These are phyloP conservation scores for Meriones psammophilus DNA, from an alignment of 2,797 vertebrate species.

Conservation along the genomic window DNA sequence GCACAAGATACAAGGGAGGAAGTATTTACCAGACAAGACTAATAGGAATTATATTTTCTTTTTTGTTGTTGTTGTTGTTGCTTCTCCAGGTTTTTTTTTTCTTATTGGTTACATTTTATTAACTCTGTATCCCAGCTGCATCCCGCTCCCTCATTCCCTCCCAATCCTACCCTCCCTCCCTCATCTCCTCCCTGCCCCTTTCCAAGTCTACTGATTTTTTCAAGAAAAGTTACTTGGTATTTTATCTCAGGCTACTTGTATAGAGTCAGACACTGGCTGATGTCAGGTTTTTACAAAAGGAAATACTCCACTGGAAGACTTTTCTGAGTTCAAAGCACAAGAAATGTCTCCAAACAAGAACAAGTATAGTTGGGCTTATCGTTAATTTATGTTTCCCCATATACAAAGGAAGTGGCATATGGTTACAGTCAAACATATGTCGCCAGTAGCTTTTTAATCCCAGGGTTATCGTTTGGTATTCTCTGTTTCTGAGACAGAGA, in stretches of 20 bases:
- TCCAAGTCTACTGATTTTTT: background rate
- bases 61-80: no score
- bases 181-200: no score
- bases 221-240: background rate
- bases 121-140: no score
- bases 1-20: background rate
- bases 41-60: background rate
- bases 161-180: no score
- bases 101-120: no score
- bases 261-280: background rate
- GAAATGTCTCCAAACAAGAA: background rate
- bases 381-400: slow-evolving; percentile 45
- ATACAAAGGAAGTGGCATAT: slow-evolving; percentile 4
- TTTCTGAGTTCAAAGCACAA: slow-evolving; percentile 55
- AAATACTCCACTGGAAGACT: slow-evolving; percentile 2
- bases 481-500: slow-evolving; percentile 11
- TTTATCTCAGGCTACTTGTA: background rate
- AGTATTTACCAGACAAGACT: background rate
- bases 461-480: slow-evolving; percentile 34
- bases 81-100: background rate
- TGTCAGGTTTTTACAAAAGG: slow-evolving; percentile 23
- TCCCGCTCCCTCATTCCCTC: no score
- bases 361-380: background rate
- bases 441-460: background rate
- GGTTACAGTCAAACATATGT: background rate